A percentile compares a stretch with the other conserved stretches of the same genome.
Evolutionary conservation across 2,888 invertebrate species (phyloP).

Genomic region (Limenitis camilla): DNA sequence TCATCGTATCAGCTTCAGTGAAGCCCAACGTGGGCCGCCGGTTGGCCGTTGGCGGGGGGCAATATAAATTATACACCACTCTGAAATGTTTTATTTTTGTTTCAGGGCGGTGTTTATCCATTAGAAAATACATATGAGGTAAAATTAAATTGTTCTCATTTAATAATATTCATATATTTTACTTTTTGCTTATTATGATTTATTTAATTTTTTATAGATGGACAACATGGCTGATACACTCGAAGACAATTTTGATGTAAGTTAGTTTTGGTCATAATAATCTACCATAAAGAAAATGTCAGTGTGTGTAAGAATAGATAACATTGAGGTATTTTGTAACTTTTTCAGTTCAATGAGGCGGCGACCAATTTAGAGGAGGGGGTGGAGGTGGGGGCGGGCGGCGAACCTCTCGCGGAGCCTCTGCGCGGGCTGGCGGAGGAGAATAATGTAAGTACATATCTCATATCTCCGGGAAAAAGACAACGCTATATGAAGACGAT

Average conservation of each 20-base stretch:
- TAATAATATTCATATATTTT: not conserved
- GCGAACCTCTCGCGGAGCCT: not conserved
- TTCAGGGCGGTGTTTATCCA: slow-evolving; percentile 57
- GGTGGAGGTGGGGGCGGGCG: not conserved
- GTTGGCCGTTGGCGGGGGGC: too few relatives aligned
- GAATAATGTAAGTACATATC: too few relatives aligned
- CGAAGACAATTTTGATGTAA: slow-evolving; percentile 41
- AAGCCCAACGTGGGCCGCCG: too few relatives aligned
- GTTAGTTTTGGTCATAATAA: slow-evolving; percentile 19
- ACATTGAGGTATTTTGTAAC: not conserved
- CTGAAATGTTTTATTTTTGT: not conserved
- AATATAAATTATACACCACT: too few relatives aligned
- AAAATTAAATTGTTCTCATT: slow-evolving; percentile 5
- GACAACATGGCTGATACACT: slow-evolving; percentile 37
- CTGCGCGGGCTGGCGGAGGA: not conserved
- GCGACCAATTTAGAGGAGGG: not conserved
- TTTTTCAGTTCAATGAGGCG: slow-evolving; percentile 1
- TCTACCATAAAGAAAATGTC: not conserved
- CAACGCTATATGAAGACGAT: too few relatives aligned
- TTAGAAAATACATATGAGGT: slow-evolving; percentile 56
- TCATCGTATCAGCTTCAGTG: too few relatives aligned
- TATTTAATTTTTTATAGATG: not conserved
- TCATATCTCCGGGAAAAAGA: too few relatives aligned
- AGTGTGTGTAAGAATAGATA: not conserved
- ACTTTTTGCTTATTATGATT: too few relatives aligned